A percentile compares a stretch with the other conserved stretches of the same genome.
Evolutionary conservation across 2,888 invertebrate species (phyloP).

Genomic region (Cantharis rustica): DNA sequence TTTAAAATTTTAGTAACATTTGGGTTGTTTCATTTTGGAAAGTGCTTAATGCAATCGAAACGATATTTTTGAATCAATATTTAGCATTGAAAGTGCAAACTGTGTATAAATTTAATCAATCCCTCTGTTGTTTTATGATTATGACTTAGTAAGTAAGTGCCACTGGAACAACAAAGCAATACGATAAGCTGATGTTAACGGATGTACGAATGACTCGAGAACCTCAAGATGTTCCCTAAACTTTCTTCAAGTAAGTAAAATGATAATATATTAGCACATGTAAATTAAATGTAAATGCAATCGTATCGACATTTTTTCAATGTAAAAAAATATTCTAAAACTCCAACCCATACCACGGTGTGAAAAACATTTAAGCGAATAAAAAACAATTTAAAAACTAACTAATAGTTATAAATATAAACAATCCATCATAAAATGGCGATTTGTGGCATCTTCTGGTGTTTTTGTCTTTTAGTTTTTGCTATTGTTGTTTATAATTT

Average conservation of each 20-base stretch:
- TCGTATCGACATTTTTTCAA: too few species aligned
- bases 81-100: not conserved
- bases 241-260: not conserved
- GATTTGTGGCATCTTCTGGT: not conserved
- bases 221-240: constrained; percentile 13
- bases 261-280: not conserved
- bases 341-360: too few species aligned
- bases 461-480: not conserved
- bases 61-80: not conserved
- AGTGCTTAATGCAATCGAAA: not conserved
- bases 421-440: not conserved
- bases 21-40: not conserved
- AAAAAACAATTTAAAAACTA: not conserved
- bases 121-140: not conserved
- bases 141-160: constrained; percentile 21
- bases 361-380: too few species aligned
- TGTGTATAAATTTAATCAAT: not conserved
- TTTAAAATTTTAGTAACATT: not conserved
- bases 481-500: not conserved
- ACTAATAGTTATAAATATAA: too few species aligned
- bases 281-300: not conserved
- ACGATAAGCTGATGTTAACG: constrained; percentile 28
- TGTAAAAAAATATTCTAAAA: too few species aligned
- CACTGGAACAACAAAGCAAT: constrained; percentile 23
- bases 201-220: constrained; percentile 17